Percentiles rank a stretch among this genome's conserved stretches.
phyloP scores from a whole-genome alignment of 2,888 invertebrate species.

The Cryptocephalus primarius region DNA sequence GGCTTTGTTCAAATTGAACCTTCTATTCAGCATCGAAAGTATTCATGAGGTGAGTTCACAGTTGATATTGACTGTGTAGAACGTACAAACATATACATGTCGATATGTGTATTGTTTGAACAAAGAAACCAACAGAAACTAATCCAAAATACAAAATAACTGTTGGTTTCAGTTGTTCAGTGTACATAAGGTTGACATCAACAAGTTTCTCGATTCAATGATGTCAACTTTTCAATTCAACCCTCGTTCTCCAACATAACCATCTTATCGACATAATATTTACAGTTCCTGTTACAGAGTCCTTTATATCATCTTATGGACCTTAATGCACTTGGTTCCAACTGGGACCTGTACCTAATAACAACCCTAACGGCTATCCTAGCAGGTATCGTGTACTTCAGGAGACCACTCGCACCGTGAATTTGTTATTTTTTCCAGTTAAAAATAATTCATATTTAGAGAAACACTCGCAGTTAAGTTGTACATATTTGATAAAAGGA shows the following conservation, averaged over 20 bases:
- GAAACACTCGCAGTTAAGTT: background rate
- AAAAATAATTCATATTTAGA: background rate
- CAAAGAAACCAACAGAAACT: too few species aligned
- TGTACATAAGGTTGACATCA: too few species aligned
- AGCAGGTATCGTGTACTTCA: conserved; percentile 69
- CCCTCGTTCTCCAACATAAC: too few species aligned
- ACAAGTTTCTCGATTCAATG: too few species aligned
- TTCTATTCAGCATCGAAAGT: conserved; percentile 63
- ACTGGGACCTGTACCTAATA: conserved; percentile 93
- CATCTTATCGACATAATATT: conserved; percentile 5
- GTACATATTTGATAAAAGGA: too few species aligned
- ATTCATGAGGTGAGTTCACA: conserved; percentile 53
- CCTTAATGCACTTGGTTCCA: conserved; percentile 64
- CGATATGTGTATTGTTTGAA: too few species aligned
- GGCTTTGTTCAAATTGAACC: conserved; percentile 73
- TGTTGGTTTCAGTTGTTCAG: too few species aligned
- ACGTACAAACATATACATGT: too few species aligned
- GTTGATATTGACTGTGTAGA: background rate
- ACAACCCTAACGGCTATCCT: conserved; percentile 71
- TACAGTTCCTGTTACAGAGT: conserved; percentile 41
- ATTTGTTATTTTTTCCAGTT: background rate
- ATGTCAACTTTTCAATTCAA: too few species aligned
- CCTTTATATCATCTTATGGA: conserved; percentile 52
- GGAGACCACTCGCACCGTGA: conserved; percentile 42
- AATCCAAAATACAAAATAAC: too few species aligned